These are phyloP conservation scores for Calyptommatus sinebrachiatus DNA, from an alignment of 2,113 vertebrate species.

Conservation along the genomic window DNA sequence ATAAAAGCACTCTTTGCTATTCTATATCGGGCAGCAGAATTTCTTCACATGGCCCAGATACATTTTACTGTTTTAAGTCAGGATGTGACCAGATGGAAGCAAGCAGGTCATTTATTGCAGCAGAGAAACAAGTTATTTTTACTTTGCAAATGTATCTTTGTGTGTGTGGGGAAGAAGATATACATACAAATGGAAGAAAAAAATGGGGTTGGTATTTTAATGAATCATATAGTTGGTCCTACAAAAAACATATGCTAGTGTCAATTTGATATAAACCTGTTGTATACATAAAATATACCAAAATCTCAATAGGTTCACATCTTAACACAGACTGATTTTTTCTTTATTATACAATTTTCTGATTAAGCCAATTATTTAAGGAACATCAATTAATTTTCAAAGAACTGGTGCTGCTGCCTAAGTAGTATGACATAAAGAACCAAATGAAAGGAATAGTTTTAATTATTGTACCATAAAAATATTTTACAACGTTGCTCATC, in stretches of 20 bases:
- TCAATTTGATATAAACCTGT: too few species aligned
- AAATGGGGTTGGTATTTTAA: too few species aligned
- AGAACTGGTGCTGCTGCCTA: background rate
- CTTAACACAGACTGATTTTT: background rate
- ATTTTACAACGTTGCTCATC: background rate
- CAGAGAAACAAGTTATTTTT: too few species aligned
- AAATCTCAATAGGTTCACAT: too few species aligned
- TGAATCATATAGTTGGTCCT: too few species aligned
- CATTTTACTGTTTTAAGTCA: constrained; percentile 48
- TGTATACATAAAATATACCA: too few species aligned
- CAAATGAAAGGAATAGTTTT: background rate
- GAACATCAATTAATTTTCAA: background rate
- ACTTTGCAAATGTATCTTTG: too few species aligned
- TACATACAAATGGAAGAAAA: too few species aligned
- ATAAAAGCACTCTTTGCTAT: background rate
- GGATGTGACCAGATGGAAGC: background rate
- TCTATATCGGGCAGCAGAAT: background rate
- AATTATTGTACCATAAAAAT: background rate
- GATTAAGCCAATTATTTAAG: constrained; percentile 3
- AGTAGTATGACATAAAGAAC: background rate
- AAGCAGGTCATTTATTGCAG: too few species aligned
- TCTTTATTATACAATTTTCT: constrained; percentile 36
- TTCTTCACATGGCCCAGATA: background rate
- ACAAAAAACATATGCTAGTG: too few species aligned
- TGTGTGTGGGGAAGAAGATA: too few species aligned